phyloP scores from a whole-genome alignment of 2,797 vertebrate genomes.

The Cephalopachus bancanus region DNA sequence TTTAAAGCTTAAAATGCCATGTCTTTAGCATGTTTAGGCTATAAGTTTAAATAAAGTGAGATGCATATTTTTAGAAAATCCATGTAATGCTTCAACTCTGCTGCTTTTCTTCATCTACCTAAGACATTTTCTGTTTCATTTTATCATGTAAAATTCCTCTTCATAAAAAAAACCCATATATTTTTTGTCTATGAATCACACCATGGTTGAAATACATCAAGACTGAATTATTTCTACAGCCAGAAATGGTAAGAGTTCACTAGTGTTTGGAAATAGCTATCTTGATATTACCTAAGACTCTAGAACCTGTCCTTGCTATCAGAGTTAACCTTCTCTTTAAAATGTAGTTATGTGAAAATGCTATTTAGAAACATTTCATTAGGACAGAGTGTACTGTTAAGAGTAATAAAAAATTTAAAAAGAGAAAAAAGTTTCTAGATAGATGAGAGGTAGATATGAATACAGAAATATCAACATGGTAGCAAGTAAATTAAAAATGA shows the following conservation, averaged over 20 bases:
- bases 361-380: neutral
- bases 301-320: neutral
- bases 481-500: neutral
- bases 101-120: conserved; percentile 12
- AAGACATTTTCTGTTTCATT: neutral
- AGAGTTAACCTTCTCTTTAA: neutral
- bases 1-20: neutral
- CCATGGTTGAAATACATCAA: neutral
- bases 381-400: neutral
- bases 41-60: conserved; percentile 31
- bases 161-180: neutral
- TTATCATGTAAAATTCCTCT: conserved; percentile 57
- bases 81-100: neutral
- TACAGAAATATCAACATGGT: neutral
- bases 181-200: conserved; percentile 49
- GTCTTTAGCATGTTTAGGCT: neutral
- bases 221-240: neutral
- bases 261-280: neutral
- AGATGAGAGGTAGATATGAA: too few species aligned
- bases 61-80: conserved; percentile 71
- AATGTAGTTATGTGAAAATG: neutral
- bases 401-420: neutral
- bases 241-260: neutral
- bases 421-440: neutral
- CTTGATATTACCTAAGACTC: neutral